Evolutionary conservation across 2,888 invertebrate genomes (phyloP).

Genomic region (Nebria brevicollis): DNA sequence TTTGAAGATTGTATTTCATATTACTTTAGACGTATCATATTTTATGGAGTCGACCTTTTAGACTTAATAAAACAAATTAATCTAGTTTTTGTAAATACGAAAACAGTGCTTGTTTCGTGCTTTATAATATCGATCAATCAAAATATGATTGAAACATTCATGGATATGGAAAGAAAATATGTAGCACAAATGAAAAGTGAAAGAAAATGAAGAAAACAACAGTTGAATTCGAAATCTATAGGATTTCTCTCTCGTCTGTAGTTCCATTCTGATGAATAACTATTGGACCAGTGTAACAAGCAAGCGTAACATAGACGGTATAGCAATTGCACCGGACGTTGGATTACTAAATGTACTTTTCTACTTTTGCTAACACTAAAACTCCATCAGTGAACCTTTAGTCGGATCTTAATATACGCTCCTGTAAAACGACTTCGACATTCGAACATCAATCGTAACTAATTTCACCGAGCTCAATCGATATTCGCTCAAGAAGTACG

Average conservation of each 20-base stretch:
- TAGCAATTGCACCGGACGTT: not conserved
- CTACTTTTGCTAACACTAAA: not conserved
- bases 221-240: not conserved
- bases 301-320: not conserved
- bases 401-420: not conserved
- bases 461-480: not conserved
- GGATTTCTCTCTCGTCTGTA: not conserved
- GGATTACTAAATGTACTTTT: not conserved
- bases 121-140: no score
- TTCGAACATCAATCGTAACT: not conserved
- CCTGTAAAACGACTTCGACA: not conserved
- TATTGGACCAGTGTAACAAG: not conserved
- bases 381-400: not conserved
- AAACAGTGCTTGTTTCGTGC: no score
- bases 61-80: not conserved
- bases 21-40: not conserved
- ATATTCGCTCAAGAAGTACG: not conserved
- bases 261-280: not conserved
- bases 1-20: not conserved
- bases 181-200: slow-evolving; percentile 1
- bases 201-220: not conserved
- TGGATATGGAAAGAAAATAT: not conserved
- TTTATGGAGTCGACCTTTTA: not conserved
- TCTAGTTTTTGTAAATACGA: no score
- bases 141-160: no score